Conservation (phyloP, 2,888 invertebrate species). For the Cataglyphis rosenhaueri region DNA sequence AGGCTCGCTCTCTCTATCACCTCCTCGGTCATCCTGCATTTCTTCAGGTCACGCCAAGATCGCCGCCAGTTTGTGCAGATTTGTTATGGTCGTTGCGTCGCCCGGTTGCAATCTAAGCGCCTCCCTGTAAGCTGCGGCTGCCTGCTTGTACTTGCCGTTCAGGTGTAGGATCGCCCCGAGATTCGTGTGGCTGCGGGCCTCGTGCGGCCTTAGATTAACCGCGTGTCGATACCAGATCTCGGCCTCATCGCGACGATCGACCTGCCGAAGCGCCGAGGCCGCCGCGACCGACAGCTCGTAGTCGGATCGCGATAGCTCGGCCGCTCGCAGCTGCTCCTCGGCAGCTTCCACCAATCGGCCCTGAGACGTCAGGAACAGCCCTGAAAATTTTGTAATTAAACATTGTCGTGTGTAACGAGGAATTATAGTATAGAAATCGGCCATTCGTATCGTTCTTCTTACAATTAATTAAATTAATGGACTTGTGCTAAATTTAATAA, state of each 20-base stretch:
- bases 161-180: slow-evolving; percentile 97
- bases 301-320: slow-evolving; percentile 92
- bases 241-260: slow-evolving; percentile 92
- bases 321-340: slow-evolving; percentile 92
- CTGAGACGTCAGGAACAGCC: slow-evolving; percentile 94
- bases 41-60: slow-evolving; percentile 86
- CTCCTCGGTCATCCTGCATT: neutral
- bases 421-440: neutral
- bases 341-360: slow-evolving; percentile 94
- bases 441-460: neutral
- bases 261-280: slow-evolving; percentile 94
- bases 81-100: slow-evolving; percentile 95
- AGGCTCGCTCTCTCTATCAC: slow-evolving; percentile 12
- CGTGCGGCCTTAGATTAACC: slow-evolving; percentile 88
- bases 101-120: slow-evolving; percentile 95
- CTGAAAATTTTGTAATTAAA: slow-evolving; percentile 85
- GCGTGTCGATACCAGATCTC: slow-evolving; percentile 95
- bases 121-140: slow-evolving; percentile 94
- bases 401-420: neutral
- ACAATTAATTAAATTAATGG: neutral
- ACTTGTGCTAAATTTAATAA: neutral
- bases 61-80: slow-evolving; percentile 91
- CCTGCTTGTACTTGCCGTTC: slow-evolving; percentile 95
- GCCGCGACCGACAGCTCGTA: slow-evolving; percentile 95
- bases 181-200: slow-evolving; percentile 96